Percentiles rank a stretch among this genome's conserved stretches.
phyloP scores from a whole-genome alignment of 2,113 vertebrate genomes.

The Dicrurus megarhynchus region DNA sequence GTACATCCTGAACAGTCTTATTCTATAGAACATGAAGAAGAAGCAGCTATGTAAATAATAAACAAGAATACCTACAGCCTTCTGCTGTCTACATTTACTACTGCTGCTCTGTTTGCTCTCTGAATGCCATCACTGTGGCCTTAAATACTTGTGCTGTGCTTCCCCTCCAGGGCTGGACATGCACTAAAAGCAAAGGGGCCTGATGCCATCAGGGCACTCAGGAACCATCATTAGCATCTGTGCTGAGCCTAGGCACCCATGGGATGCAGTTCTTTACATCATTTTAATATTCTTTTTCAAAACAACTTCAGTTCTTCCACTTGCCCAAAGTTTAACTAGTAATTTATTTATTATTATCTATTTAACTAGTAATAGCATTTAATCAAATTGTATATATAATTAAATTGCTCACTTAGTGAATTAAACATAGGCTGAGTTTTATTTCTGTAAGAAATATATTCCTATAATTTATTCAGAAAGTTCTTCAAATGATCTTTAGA shows the following conservation, averaged over 20 bases:
- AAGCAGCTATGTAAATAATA: background rate
- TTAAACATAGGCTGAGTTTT: background rate
- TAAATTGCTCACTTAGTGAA: background rate
- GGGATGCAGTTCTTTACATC: background rate
- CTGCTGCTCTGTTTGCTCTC: background rate
- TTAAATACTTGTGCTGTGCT: background rate
- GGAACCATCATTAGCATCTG: background rate
- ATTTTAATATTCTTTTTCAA: background rate
- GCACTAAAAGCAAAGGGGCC: background rate
- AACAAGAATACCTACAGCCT: background rate
- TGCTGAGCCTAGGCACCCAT: background rate
- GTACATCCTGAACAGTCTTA: background rate
- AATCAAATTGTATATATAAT: background rate
- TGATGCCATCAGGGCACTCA: background rate
- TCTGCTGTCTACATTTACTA: background rate
- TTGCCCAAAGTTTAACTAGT: background rate
- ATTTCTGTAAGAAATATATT: background rate
- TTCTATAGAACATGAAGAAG: background rate
- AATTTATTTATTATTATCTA: too few relatives aligned
- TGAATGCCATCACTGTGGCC: background rate
- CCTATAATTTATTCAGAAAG: background rate
- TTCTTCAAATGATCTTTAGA: background rate
- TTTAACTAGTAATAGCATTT: background rate
- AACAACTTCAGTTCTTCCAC: background rate
- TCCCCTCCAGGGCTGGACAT: background rate